These are phyloP conservation scores for Thalassarche chlororhynchos DNA, from an alignment of 2,113 vertebrate genomes.

Conservation along the genomic window DNA sequence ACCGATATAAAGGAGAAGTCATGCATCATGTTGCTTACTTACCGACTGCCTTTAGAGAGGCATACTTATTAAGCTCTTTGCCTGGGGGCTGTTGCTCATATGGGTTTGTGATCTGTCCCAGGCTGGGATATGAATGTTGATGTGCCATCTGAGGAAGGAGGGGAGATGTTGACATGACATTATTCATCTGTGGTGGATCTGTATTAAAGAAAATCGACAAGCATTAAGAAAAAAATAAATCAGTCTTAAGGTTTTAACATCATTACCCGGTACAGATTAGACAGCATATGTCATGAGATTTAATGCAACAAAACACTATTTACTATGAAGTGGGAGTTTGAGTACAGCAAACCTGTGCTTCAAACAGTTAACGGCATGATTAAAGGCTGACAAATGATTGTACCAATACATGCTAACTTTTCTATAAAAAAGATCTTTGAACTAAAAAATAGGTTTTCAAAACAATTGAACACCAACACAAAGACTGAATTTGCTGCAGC, in stretches of 20 bases:
- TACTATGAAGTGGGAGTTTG: background rate
- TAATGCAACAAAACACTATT: background rate
- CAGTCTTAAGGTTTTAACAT: background rate
- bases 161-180: conserved; percentile 81
- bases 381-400: background rate
- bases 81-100: conserved; percentile 92
- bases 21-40: conserved; percentile 52
- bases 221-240: background rate
- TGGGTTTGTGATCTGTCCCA: conserved; percentile 92
- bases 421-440: background rate
- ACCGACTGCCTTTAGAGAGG: conserved; percentile 97
- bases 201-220: conserved; percentile 3
- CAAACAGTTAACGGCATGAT: background rate
- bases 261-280: background rate
- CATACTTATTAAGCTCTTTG: conserved; percentile 96
- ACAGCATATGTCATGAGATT: background rate
- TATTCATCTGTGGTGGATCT: conserved; percentile 94
- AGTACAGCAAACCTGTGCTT: background rate
- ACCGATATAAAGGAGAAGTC: background rate
- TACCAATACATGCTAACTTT: background rate
- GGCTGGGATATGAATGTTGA: conserved; percentile 89
- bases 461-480: background rate
- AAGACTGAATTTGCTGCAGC: background rate
- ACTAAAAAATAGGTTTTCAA: background rate
- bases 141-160: conserved; percentile 88